phyloP scores from a whole-genome alignment of 2,888 invertebrate species.

The Cartodere bifasciata region DNA sequence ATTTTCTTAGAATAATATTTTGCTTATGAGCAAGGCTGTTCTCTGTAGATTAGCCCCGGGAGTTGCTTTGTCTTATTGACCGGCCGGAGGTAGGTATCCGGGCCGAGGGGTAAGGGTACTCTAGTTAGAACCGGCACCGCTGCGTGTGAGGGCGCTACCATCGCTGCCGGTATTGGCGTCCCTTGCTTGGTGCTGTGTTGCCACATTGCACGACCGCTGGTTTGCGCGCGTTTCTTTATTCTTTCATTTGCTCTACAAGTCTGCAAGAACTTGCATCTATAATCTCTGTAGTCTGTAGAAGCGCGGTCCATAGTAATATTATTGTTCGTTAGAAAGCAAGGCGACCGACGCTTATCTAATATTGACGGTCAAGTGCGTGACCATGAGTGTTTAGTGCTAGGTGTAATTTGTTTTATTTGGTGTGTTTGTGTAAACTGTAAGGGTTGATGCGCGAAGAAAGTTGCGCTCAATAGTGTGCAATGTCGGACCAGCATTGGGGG shows the following conservation, averaged over 20 bases:
- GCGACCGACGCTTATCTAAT: constrained; percentile 7
- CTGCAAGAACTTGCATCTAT: constrained; percentile 7
- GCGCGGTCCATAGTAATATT: too few species aligned
- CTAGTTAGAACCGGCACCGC: constrained; percentile 23
- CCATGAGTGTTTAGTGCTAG: too few species aligned
- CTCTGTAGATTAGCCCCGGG: constrained; percentile 16
- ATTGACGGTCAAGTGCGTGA: constrained; percentile 1
- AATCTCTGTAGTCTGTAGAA: constrained; percentile 8
- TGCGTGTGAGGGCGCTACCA: constrained; percentile 33
- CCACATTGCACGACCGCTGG: constrained; percentile 29
- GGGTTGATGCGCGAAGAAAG: constrained; percentile 8
- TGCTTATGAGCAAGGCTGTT: too few species aligned
- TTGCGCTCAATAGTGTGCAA: constrained; percentile 23
- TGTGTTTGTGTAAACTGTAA: too few species aligned
- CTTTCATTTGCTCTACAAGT: not conserved
- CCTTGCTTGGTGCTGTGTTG: constrained; percentile 33
- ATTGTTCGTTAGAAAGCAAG: too few species aligned
- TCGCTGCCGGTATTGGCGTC: constrained; percentile 33
- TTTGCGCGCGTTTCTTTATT: not conserved
- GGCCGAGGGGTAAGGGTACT: constrained; percentile 17
- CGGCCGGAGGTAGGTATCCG: constrained; percentile 36
- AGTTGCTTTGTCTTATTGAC: constrained; percentile 32
- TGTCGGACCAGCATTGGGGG: constrained; percentile 57
- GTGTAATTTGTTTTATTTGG: too few species aligned
- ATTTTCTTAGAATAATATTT: too few species aligned